Evolutionary conservation across 2,888 invertebrate genomes (phyloP).

Genomic region (Phrixothrix hirtus): DNA sequence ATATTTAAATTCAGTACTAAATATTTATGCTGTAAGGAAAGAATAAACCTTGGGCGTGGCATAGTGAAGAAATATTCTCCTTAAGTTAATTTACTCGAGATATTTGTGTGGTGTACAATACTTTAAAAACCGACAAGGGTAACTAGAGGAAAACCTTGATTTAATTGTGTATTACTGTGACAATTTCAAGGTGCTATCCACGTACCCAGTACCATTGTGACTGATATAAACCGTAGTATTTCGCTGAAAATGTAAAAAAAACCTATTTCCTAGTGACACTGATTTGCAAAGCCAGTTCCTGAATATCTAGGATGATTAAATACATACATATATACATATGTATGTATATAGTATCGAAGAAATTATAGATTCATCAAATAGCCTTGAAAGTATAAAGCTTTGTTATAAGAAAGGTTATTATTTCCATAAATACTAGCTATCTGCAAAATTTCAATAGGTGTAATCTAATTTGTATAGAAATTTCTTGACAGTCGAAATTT

Average conservation of each 20-base stretch:
- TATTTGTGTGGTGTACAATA: slow-evolving; percentile 8
- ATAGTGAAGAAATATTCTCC: slow-evolving; percentile 8
- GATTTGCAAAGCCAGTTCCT: neutral
- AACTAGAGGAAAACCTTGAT: slow-evolving; percentile 14
- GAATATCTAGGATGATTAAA: too few species aligned
- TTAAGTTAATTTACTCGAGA: slow-evolving; percentile 6
- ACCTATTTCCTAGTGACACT: too few species aligned
- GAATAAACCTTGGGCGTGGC: slow-evolving; percentile 12
- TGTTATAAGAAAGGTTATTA: too few species aligned
- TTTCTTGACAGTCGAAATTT: neutral
- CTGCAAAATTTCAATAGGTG: too few species aligned
- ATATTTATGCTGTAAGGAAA: slow-evolving; percentile 9
- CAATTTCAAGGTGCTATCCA: slow-evolving; percentile 3
- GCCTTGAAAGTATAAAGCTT: too few species aligned
- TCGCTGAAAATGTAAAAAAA: too few species aligned
- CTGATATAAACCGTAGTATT: too few species aligned
- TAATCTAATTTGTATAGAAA: neutral
- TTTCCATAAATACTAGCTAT: neutral
- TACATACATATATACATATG: too few species aligned
- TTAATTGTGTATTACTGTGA: slow-evolving; percentile 3
- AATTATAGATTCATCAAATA: too few species aligned
- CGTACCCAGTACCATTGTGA: too few species aligned
- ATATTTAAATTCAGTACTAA: slow-evolving; percentile 3
- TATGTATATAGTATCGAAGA: too few species aligned
- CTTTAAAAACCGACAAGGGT: slow-evolving; percentile 17